Conservation (phyloP, 2,888 invertebrate genomes). For the Hydropsyche betteni region DNA sequence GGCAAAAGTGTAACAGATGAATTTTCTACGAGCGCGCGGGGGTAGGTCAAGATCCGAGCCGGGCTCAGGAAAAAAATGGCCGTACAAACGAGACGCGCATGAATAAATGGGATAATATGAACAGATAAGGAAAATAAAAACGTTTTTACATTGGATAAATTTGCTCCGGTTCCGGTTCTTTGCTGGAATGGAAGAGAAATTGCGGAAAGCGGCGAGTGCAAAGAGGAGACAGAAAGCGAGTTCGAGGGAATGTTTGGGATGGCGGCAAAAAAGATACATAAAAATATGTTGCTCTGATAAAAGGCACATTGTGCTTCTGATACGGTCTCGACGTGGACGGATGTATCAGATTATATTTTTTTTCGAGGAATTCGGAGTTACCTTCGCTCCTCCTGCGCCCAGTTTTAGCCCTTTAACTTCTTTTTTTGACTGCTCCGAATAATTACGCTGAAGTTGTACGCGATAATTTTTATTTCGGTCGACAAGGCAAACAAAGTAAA, state of each 20-base stretch:
- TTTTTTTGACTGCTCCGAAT: neutral
- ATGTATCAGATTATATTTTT: constrained; percentile 32
- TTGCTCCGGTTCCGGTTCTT: constrained; percentile 38
- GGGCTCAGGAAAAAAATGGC: constrained; percentile 28
- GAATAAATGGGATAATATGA: constrained; percentile 43
- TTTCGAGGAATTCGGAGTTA: neutral
- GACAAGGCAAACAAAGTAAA: neutral
- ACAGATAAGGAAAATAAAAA: constrained; percentile 42
- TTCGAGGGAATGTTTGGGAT: constrained; percentile 1
- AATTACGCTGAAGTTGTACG: constrained; percentile 13
- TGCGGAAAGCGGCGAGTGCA: constrained; percentile 16
- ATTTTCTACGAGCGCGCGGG: constrained; percentile 37
- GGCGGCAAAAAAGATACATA: constrained; percentile 1
- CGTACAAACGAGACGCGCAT: constrained; percentile 42
- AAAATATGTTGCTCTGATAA: constrained; percentile 37
- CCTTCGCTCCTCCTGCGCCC: neutral
- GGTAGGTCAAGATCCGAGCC: constrained; percentile 28
- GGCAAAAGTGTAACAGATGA: constrained; percentile 38
- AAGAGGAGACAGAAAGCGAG: neutral
- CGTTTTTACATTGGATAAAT: constrained; percentile 43
- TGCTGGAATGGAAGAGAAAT: constrained; percentile 23
- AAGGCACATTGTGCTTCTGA: constrained; percentile 33
- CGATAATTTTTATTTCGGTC: constrained; percentile 20
- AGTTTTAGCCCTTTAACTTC: neutral
- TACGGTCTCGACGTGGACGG: constrained; percentile 37